Evolutionary conservation across 53 echinoderm and acorn worm species (phyloP).

Genomic region (Paracentrotus lividus): DNA sequence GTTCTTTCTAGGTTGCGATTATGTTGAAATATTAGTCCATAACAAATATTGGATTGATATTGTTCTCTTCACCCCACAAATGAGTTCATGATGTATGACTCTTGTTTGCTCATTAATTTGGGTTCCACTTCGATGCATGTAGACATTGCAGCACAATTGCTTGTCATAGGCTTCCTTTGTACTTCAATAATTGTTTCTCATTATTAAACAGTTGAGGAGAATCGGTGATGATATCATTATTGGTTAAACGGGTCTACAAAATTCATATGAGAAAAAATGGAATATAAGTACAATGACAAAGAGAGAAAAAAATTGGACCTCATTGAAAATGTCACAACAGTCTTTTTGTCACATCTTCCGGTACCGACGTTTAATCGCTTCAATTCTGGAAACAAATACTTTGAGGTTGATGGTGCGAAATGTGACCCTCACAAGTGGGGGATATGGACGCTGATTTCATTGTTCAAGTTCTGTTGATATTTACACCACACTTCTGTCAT

Average conservation of each 20-base stretch:
- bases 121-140: background rate
- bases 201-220: background rate
- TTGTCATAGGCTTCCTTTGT: background rate
- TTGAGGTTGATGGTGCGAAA: constrained; percentile 37
- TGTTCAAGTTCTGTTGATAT: background rate
- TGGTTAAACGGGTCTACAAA: background rate
- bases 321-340: background rate
- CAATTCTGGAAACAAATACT: background rate
- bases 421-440: background rate
- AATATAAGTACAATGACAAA: background rate
- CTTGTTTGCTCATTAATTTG: background rate
- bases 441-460: constrained; percentile 13
- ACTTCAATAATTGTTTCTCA: background rate
- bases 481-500: background rate
- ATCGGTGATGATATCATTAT: background rate
- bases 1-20: background rate
- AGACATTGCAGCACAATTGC: background rate
- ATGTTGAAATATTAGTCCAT: background rate
- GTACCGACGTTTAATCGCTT: background rate
- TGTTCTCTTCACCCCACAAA: background rate
- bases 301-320: background rate
- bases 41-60: too few relatives aligned
- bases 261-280: background rate
- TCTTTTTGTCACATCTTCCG: background rate
- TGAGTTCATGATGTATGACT: background rate